phyloP scores from a whole-genome alignment of 2,888 invertebrate species.

The Apeira syringaria region DNA sequence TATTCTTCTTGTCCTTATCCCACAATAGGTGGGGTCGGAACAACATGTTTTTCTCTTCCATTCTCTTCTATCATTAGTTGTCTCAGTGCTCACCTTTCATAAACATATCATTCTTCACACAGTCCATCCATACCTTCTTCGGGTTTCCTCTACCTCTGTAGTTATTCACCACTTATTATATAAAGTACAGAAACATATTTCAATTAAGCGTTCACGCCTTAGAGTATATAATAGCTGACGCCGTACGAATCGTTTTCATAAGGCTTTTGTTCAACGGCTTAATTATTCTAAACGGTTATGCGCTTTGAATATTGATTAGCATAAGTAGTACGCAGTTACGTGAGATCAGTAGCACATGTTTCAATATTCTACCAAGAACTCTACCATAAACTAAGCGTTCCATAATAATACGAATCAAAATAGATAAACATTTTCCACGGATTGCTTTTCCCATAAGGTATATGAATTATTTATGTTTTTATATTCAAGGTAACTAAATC shows the following conservation, averaged over 20 bases:
- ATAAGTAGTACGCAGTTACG: constrained; percentile 3
- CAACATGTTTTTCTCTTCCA: no score
- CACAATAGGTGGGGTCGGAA: no score
- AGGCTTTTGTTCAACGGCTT: constrained; percentile 9
- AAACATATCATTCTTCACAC: no score
- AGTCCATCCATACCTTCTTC: no score
- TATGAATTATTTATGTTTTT: constrained; percentile 4
- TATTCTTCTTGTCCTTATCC: no score
- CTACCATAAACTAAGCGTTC: neutral
- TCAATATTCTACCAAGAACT: constrained; percentile 5
- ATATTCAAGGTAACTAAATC: constrained; percentile 4
- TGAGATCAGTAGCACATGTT: constrained; percentile 4
- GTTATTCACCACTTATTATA: no score
- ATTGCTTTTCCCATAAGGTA: neutral
- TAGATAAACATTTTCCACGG: constrained; percentile 2
- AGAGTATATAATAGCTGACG: no score
- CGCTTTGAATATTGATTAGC: constrained; percentile 12
- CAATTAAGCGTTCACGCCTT: no score
- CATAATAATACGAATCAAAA: neutral
- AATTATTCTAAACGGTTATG: constrained; percentile 13
- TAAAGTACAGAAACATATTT: no score
- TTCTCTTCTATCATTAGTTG: no score
- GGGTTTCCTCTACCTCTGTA: no score
- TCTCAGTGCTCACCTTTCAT: no score
- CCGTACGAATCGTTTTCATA: constrained; percentile 1